A percentile compares a stretch with the other conserved stretches of the same genome.
Evolutionary conservation across 2,113 vertebrate species (phyloP).

Genomic region (Zosterops lateralis): DNA sequence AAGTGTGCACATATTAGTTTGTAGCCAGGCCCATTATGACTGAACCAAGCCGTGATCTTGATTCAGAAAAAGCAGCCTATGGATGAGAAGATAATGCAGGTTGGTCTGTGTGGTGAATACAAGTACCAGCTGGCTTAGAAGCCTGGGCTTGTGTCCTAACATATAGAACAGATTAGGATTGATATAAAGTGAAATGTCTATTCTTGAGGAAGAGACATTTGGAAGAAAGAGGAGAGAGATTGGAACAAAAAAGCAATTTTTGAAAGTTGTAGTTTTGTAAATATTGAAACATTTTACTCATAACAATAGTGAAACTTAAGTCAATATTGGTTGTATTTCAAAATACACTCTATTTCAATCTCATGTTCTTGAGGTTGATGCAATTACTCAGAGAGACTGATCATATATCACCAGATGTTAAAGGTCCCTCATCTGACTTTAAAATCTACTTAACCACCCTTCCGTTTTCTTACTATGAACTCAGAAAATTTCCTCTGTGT

Average conservation of each 20-base stretch:
- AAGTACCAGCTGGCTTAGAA: not conserved
- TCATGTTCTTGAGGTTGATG: not conserved
- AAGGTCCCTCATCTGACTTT: not conserved
- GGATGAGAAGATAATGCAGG: not conserved
- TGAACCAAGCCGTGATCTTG: not conserved
- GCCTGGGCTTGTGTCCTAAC: not conserved
- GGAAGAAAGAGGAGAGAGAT: fast-evolving
- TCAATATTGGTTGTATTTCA: not conserved
- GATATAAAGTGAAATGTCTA: not conserved
- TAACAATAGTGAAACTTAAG: not conserved
- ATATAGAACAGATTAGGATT: not conserved
- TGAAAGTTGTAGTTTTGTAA: not conserved
- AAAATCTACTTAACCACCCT: not conserved
- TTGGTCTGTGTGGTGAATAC: not conserved
- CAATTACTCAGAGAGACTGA: not conserved
- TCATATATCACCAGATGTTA: not conserved
- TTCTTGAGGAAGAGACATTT: not conserved
- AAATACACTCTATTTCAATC: not conserved
- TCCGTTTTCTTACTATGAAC: not conserved
- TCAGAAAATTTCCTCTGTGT: not conserved
- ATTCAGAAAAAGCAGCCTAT: not conserved
- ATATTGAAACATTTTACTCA: not conserved
- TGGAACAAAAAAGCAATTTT: not conserved
- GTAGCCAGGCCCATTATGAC: not conserved
- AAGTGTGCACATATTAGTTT: not conserved